Evolutionary conservation across 2,888 invertebrate genomes (phyloP).

Genomic region (Melieria crassipennis): DNA sequence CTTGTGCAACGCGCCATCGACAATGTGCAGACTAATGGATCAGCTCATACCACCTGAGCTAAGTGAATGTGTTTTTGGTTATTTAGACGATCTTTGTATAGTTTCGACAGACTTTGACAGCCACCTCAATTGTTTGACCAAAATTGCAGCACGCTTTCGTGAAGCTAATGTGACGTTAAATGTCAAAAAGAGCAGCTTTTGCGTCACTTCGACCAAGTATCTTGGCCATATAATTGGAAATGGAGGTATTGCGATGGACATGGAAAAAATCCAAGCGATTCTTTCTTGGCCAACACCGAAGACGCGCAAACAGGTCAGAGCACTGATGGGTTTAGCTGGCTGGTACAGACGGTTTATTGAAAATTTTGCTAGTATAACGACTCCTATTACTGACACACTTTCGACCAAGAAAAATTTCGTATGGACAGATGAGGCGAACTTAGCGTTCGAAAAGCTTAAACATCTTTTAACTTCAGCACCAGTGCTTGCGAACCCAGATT

Average conservation of each 20-base stretch:
- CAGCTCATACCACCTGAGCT: slow-evolving; percentile 36
- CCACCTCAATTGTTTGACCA: not conserved
- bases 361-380: slow-evolving; percentile 24
- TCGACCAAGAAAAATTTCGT: not conserved
- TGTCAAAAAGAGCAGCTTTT: slow-evolving; percentile 14
- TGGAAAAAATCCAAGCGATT: slow-evolving; percentile 32
- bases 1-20: not conserved
- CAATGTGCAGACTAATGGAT: slow-evolving; percentile 38
- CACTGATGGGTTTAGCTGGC: slow-evolving; percentile 7
- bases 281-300: not conserved
- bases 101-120: not conserved
- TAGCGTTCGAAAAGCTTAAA: slow-evolving; percentile 32
- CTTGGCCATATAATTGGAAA: slow-evolving; percentile 35
- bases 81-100: slow-evolving; percentile 24
- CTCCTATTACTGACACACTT: slow-evolving; percentile 2
- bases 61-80: slow-evolving; percentile 34
- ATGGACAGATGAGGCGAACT: slow-evolving; percentile 15
- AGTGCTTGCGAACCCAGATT: slow-evolving; percentile 34
- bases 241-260: slow-evolving; percentile 37
- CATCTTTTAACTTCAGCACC: slow-evolving; percentile 27
- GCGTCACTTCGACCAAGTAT: slow-evolving; percentile 23
- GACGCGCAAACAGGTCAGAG: slow-evolving; percentile 24
- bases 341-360: slow-evolving; percentile 29
- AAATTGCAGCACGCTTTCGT: slow-evolving; percentile 26
- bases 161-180: slow-evolving; percentile 35